Conservation (phyloP, 2,113 vertebrate species). For the Spilogale gracilis region DNA sequence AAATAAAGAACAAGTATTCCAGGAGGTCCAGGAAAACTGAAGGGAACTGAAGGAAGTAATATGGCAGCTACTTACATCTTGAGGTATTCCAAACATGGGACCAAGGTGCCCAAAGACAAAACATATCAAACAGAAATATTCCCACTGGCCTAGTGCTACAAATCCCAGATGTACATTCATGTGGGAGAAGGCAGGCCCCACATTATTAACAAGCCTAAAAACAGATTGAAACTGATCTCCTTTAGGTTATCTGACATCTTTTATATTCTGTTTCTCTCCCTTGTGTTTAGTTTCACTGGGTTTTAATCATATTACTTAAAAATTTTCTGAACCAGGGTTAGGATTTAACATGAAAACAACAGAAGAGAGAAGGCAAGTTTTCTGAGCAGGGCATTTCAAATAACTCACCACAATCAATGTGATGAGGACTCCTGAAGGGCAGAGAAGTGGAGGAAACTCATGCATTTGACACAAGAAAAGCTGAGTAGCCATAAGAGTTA, state of each 20-base stretch:
- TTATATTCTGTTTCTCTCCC: slow-evolving; percentile 71
- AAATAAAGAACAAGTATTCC: background rate
- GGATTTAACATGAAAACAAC: slow-evolving; percentile 57
- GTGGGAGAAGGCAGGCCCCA: background rate
- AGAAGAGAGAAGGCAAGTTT: slow-evolving; percentile 8
- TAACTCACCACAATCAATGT: slow-evolving; percentile 26
- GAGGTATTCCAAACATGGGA: background rate
- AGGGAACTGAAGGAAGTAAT: background rate
- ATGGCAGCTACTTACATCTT: background rate
- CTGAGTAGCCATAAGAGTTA: slow-evolving; percentile 60
- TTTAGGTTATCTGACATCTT: slow-evolving; percentile 71
- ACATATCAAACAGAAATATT: slow-evolving; percentile 64
- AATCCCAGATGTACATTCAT: slow-evolving; percentile 57
- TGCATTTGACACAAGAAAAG: slow-evolving; percentile 45
- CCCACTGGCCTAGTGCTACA: background rate
- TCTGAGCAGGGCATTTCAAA: slow-evolving; percentile 43
- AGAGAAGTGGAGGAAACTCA: background rate
- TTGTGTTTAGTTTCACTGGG: slow-evolving; percentile 53
- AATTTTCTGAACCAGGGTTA: slow-evolving; percentile 63
- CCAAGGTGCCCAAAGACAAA: slow-evolving; percentile 29
- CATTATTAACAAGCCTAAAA: slow-evolving; percentile 72
- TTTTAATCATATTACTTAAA: slow-evolving; percentile 76
- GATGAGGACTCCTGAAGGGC: slow-evolving; percentile 65
- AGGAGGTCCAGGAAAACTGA: background rate
- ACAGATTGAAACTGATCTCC: slow-evolving; percentile 70